Evolutionary conservation across 1,140 invertebrate genomes (phyloP).

Genomic region (Choristoneura fumiferana): DNA sequence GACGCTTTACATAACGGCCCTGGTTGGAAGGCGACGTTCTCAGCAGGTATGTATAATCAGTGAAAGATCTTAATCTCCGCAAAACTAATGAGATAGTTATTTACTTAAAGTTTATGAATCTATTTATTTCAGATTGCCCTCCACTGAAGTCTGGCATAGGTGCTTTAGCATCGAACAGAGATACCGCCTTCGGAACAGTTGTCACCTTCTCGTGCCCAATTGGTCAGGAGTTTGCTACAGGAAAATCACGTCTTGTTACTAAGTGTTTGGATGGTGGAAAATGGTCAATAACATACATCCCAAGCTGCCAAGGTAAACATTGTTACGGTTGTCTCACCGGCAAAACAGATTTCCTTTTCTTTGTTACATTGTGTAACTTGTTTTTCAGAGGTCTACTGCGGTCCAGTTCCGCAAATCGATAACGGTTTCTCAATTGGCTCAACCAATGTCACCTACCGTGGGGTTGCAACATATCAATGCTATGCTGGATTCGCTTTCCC

Average conservation of each 20-base stretch:
- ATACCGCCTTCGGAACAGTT: conserved; percentile 94
- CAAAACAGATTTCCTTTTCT: neutral
- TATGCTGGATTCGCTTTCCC: conserved; percentile 97
- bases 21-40: conserved; percentile 95
- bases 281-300: conserved; percentile 95
- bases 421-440: conserved; percentile 98
- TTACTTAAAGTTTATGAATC: conserved; percentile 20
- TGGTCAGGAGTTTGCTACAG: conserved; percentile 97
- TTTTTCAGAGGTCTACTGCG: conserved; percentile 94
- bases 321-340: neutral
- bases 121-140: conserved; percentile 88
- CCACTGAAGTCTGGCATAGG: conserved; percentile 89
- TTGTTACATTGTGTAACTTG: conserved; percentile 22
- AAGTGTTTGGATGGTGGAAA: conserved; percentile 93
- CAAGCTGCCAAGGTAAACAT: conserved; percentile 91
- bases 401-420: conserved; percentile 97
- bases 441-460: conserved; percentile 95
- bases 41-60: conserved; percentile 83
- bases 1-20: conserved; percentile 91
- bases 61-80: conserved; percentile 16
- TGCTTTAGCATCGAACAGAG: conserved; percentile 92
- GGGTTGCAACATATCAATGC: conserved; percentile 96
- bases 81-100: conserved; percentile 13
- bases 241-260: conserved; percentile 89
- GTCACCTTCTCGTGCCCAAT: conserved; percentile 94